These are phyloP conservation scores for Sebastes iracundus DNA, from an alignment of 2,797 vertebrate species.

Conservation along the genomic window DNA sequence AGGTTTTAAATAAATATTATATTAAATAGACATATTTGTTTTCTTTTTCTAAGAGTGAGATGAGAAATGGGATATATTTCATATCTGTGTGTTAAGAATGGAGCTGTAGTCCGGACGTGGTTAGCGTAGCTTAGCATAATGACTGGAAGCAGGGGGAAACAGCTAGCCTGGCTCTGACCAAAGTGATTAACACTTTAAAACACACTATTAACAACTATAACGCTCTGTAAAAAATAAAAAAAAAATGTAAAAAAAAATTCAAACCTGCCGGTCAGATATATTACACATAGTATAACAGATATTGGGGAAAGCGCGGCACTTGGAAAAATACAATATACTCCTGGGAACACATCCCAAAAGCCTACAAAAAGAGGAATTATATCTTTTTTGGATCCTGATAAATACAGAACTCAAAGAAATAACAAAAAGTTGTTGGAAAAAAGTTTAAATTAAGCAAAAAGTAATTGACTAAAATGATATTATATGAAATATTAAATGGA, in stretches of 20 bases:
- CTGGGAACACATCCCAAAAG: too few species aligned
- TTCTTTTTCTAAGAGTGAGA: neutral
- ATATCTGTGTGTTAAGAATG: neutral
- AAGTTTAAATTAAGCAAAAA: too few species aligned
- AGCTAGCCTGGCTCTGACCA: neutral
- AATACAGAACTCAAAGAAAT: rapidly evolving
- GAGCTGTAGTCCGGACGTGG: neutral
- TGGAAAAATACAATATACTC: too few species aligned
- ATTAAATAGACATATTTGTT: neutral
- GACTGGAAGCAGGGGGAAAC: neutral
- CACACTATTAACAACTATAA: neutral
- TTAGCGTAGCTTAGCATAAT: neutral
- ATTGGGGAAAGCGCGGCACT: too few species aligned
- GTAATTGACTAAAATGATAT: too few species aligned
- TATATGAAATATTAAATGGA: too few species aligned
- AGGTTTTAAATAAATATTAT: neutral
- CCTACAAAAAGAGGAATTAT: too few species aligned
- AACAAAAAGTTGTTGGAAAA: too few species aligned
- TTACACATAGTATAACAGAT: too few species aligned
- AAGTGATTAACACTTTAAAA: neutral
- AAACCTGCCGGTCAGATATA: too few species aligned
- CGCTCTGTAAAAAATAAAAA: neutral
- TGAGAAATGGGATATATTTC: neutral
- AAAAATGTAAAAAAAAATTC: too few species aligned
- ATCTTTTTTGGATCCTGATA: too few species aligned